These are phyloP conservation scores for Parnassius mnemosyne DNA, from an alignment of 2,888 invertebrate species.

Conservation along the genomic window DNA sequence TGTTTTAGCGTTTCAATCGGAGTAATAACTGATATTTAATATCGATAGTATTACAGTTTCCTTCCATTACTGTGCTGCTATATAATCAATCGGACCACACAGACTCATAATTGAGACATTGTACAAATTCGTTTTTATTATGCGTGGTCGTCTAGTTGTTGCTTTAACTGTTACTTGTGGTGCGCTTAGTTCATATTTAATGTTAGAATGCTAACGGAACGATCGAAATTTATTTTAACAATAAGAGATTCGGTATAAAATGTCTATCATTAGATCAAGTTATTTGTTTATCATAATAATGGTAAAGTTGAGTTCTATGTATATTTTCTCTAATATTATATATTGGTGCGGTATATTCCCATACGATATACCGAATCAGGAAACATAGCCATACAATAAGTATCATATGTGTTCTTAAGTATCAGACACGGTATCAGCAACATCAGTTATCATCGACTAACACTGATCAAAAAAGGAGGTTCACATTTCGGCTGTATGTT, in stretches of 20 bases:
- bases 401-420: too few relatives aligned
- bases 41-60: conserved; percentile 64
- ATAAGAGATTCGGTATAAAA: conserved; percentile 6
- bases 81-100: conserved; percentile 74
- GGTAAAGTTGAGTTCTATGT: too few relatives aligned
- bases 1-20: conserved; percentile 59
- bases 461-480: too few relatives aligned
- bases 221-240: conserved; percentile 16
- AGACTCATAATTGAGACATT: conserved; percentile 72
- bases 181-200: conserved; percentile 14
- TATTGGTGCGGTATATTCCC: too few relatives aligned
- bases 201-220: conserved; percentile 12
- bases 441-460: too few relatives aligned
- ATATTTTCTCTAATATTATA: too few relatives aligned
- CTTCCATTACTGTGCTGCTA: conserved; percentile 52
- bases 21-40: conserved; percentile 70
- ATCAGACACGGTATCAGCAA: too few relatives aligned
- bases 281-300: conserved; percentile 1
- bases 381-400: too few relatives aligned
- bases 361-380: too few relatives aligned
- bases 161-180: conserved; percentile 34
- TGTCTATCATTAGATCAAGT: conserved; percentile 2
- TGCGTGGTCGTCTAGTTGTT: conserved; percentile 38
- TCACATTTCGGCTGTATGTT: too few relatives aligned
- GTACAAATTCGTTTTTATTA: conserved; percentile 59